Conservation (phyloP, 2,797 vertebrate species). For the Sebastes hubbsi region DNA sequence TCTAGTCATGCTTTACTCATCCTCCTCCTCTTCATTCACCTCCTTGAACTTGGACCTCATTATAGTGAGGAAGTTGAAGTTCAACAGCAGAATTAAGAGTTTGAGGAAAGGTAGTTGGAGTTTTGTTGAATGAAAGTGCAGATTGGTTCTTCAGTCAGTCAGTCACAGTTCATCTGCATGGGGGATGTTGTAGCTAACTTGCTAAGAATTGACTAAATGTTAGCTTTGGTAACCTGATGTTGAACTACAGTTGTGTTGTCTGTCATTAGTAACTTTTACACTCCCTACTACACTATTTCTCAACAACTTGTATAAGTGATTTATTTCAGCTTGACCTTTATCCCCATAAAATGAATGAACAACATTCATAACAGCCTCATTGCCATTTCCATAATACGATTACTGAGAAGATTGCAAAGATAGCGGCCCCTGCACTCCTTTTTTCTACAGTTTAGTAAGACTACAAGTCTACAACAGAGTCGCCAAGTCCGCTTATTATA, state of each 20-base stretch:
- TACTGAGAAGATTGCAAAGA: conserved; percentile 15
- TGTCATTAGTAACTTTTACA: conserved; percentile 7
- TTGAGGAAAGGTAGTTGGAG: conserved; percentile 32
- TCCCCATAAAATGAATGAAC: conserved; percentile 27
- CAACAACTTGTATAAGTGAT: conserved; percentile 18
- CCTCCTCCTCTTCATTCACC: conserved; percentile 15
- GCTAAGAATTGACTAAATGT: conserved; percentile 1
- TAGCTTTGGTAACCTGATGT: conserved; percentile 6
- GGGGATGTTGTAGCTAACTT: conserved; percentile 29
- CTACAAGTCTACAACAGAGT: neutral
- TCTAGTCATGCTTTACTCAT: conserved; percentile 45
- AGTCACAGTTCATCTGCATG: conserved; percentile 2
- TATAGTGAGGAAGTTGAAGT: conserved; percentile 38
- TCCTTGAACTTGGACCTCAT: conserved; percentile 64
- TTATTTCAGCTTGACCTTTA: conserved; percentile 38
- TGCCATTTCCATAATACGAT: conserved; percentile 25
- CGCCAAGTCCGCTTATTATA: too few species aligned
- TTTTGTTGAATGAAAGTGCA: conserved; percentile 27
- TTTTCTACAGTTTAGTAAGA: neutral
- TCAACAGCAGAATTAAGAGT: conserved; percentile 39
- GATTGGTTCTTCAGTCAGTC: conserved; percentile 11
- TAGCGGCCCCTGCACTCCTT: neutral
- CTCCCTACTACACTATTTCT: conserved; percentile 6
- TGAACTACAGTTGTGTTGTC: neutral
- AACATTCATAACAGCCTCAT: conserved; percentile 14